Percentiles rank a stretch among this genome's conserved stretches.
Evolutionary conservation across 2,888 invertebrate genomes (phyloP).

Genomic region (Caenorhabditis uteleia): DNA sequence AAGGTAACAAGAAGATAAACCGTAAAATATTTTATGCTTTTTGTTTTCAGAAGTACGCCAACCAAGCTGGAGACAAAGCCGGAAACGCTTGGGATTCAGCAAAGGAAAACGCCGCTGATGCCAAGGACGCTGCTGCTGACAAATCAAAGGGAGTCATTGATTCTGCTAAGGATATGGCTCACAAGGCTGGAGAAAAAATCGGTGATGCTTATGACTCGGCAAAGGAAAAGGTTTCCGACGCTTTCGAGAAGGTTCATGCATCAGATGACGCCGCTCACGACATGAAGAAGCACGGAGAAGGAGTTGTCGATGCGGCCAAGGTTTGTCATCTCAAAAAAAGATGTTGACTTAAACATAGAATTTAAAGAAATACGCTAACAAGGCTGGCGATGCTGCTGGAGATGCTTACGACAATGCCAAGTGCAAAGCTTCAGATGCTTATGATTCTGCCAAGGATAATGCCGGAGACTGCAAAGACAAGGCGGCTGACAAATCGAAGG

Average conservation of each 20-base stretch:
- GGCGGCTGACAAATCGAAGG: background rate
- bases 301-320: slow-evolving; percentile 5
- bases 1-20: no score
- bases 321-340: no score
- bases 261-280: background rate
- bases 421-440: background rate
- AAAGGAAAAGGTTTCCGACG: background rate
- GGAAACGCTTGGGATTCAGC: slow-evolving; percentile 4
- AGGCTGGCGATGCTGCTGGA: background rate
- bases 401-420: slow-evolving; percentile 3
- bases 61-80: slow-evolving; percentile 3
- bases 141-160: background rate
- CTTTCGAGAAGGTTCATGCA: background rate
- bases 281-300: slow-evolving; percentile 1
- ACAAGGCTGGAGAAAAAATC: slow-evolving; percentile 11
- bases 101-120: slow-evolving; percentile 2
- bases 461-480: background rate
- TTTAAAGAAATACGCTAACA: no score
- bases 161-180: background rate
- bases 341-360: no score
- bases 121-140: slow-evolving; percentile 1
- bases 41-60: background rate
- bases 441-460: background rate
- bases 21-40: background rate
- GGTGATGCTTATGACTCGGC: slow-evolving; percentile 9